Percentiles rank a stretch among this genome's conserved stretches.
These are phyloP conservation scores for Formica exsecta DNA, from an alignment of 1,140 invertebrate species.

Conservation along the genomic window DNA sequence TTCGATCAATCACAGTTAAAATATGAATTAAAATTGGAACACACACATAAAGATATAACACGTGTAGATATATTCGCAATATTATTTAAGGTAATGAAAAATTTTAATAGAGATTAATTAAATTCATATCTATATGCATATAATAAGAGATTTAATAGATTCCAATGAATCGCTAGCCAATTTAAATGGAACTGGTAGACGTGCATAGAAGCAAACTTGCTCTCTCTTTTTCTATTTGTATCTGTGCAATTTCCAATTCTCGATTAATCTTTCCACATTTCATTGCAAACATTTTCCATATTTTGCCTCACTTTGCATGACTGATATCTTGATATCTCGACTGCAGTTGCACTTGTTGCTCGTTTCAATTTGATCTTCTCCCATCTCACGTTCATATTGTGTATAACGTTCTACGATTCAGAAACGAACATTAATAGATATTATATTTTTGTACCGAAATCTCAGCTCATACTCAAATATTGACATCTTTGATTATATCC, in stretches of 20 bases:
- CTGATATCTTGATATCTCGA: slow-evolving; percentile 52
- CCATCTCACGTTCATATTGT: slow-evolving; percentile 14
- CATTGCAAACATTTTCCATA: slow-evolving; percentile 39
- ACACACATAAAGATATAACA: neutral
- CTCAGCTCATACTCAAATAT: neutral
- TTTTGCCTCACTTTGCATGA: slow-evolving; percentile 41
- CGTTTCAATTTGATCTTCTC: slow-evolving; percentile 16
- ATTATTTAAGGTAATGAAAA: neutral
- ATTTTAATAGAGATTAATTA: slow-evolving; percentile 7
- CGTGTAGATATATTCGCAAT: neutral
- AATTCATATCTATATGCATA: neutral
- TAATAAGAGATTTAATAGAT: neutral
- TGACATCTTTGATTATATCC: too few relatives aligned
- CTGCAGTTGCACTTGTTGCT: slow-evolving; percentile 53
- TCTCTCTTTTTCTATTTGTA: neutral
- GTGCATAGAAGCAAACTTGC: neutral
- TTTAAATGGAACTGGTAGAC: slow-evolving; percentile 17
- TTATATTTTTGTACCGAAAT: neutral
- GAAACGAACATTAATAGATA: neutral
- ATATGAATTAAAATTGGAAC: neutral
- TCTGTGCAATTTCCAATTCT: slow-evolving; percentile 26
- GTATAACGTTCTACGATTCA: neutral
- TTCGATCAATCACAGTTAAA: neutral
- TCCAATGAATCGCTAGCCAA: neutral
- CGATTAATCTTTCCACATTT: slow-evolving; percentile 38